Base-by-base conservation (phyloP, 2,797 vertebrate genomes). In the Gallinago stenura region DNA sequence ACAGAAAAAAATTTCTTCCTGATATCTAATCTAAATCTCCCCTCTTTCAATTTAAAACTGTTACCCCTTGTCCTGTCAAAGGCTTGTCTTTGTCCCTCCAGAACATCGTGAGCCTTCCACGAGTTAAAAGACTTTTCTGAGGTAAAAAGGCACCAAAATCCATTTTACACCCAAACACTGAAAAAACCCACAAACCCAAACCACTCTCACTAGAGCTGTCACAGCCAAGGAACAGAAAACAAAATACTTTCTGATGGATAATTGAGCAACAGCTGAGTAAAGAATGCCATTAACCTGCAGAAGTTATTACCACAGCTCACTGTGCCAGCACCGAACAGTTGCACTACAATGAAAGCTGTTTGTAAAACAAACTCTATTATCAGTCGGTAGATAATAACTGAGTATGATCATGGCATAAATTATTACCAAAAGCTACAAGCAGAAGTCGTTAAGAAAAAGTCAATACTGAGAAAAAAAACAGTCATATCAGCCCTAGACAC, bases 401-500 rank as follows among this genome's bases (percentile, higher is more conserved):
- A 90, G n/a, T 56, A 68, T 22, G 12, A 92, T 79, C 68, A 39
- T 12, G 45, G 68, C 1, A 10, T 92, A 87, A 94, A 94, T 95
- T 56, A 83, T 96, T 95, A 89, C 51, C 69, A 89, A 91, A 95
- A 31, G 60, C 57, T 75, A 83, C 70, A 37, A 60, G 64, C 37
- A 91, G 48, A 90, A 93, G 57, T 87, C 68, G 83, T 95, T 93
- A 95, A 87, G 88, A 95, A 97, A 75, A 94, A 83, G 82, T 93
- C 82, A 86, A 85, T 85, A 89, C 39, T 65, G 35, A 41, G 50
- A 50, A 76, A 82, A 80, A 86, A 71, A 69, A n/a, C 43, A 79
- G 30, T 64, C 65, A 21, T 13, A 91, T 41, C 22, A 54, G 69
- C 62, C 51, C 87, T 43, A 76, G 31, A 68, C 93, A 82, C 50